Evolutionary conservation across 2,888 invertebrate species (phyloP).

Genomic region (Hemicrepidius hirtus): DNA sequence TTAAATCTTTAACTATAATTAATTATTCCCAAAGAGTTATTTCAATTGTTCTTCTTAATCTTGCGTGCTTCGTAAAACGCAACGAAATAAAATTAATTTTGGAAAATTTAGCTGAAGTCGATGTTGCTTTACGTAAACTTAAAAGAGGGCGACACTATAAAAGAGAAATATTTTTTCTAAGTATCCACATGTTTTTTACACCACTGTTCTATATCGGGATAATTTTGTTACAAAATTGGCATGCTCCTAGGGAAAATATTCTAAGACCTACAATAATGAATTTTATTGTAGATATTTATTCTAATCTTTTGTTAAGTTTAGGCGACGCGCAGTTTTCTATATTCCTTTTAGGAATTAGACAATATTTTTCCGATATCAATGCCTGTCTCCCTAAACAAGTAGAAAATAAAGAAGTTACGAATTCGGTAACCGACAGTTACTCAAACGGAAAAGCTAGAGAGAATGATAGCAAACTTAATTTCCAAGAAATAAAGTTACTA

Average conservation of each 20-base stretch:
- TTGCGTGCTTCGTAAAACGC: neutral
- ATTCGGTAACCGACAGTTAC: too few relatives aligned
- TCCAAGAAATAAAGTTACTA: neutral
- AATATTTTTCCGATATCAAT: neutral
- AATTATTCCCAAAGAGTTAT: neutral
- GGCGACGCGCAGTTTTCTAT: neutral
- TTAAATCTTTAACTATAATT: neutral
- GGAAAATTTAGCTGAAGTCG: neutral
- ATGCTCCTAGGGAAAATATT: neutral
- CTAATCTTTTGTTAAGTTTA: neutral
- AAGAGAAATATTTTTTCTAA: neutral
- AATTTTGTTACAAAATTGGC: neutral
- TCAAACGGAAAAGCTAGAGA: too few relatives aligned
- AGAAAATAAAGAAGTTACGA: too few relatives aligned
- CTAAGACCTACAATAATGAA: neutral
- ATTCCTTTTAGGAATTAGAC: neutral
- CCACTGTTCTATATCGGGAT: neutral
- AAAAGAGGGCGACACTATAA: neutral
- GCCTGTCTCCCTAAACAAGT: too few relatives aligned
- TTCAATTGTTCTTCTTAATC: neutral
- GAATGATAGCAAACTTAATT: too few relatives aligned
- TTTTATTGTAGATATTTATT: neutral
- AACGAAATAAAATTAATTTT: neutral
- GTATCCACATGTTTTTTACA: neutral
- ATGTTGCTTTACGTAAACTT: neutral